Evolutionary conservation across 2,113 vertebrate species (phyloP).

Genomic region (Nasalis larvatus): DNA sequence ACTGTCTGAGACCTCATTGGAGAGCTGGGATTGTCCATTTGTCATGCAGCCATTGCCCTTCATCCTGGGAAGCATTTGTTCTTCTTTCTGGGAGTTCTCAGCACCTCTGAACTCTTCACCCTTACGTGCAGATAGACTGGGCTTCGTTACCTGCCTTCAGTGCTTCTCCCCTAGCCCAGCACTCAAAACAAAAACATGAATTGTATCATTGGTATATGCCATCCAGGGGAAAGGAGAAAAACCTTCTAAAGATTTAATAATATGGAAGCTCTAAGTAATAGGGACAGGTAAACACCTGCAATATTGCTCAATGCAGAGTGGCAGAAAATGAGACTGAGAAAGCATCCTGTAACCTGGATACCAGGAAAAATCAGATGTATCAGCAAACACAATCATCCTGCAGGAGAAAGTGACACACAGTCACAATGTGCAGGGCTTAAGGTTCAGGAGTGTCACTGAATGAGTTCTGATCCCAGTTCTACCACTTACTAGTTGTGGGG

Average conservation of each 20-base stretch:
- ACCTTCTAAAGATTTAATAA: neutral
- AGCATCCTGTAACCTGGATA: neutral
- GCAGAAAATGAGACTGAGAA: neutral
- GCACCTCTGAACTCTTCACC: too few species aligned
- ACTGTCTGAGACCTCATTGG: too few species aligned
- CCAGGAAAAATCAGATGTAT: neutral
- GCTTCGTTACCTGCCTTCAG: too few species aligned
- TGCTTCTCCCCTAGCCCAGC: too few species aligned
- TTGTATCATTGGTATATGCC: too few species aligned
- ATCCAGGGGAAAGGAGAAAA: neutral
- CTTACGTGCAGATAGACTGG: too few species aligned
- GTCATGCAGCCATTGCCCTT: too few species aligned
- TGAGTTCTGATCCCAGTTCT: neutral
- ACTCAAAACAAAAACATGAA: too few species aligned
- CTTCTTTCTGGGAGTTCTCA: too few species aligned
- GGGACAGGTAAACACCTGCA: neutral
- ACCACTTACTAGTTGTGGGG: neutral
- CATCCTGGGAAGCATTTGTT: too few species aligned
- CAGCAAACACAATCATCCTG: neutral
- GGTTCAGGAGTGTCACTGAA: neutral
- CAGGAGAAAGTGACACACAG: neutral
- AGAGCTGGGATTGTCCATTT: too few species aligned
- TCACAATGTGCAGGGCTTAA: neutral
- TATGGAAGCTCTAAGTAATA: neutral
- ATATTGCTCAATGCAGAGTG: neutral